These are phyloP conservation scores for Tribolium madens DNA, from an alignment of 1,140 invertebrate genomes.

Conservation along the genomic window DNA sequence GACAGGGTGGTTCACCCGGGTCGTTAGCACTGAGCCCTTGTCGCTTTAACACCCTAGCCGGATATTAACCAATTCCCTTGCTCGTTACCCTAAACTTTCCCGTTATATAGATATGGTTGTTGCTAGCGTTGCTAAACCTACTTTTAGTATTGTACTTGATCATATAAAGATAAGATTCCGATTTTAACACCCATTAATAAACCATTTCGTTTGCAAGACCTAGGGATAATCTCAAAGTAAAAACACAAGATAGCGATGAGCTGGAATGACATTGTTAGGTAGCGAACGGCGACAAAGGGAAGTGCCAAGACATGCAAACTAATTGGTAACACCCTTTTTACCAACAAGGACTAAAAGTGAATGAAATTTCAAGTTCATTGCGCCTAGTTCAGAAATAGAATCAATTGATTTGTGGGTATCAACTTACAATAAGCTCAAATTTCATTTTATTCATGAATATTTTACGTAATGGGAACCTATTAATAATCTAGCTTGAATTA, in stretches of 20 bases:
- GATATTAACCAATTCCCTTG: constrained; percentile 56
- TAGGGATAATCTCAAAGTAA: constrained; percentile 17
- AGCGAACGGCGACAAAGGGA: background rate
- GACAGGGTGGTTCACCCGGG: constrained; percentile 35
- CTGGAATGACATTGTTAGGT: background rate
- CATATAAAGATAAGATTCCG: constrained; percentile 40
- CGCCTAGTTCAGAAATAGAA: too few species aligned
- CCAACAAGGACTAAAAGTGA: background rate
- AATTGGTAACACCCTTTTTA: background rate
- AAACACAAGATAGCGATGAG: background rate
- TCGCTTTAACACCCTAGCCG: constrained; percentile 50
- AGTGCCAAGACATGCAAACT: background rate
- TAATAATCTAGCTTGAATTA: constrained; percentile 8
- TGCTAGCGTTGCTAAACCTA: constrained; percentile 43
- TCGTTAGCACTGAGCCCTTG: constrained; percentile 48
- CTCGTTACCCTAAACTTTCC: constrained; percentile 52
- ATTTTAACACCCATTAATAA: constrained; percentile 45
- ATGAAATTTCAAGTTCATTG: too few species aligned
- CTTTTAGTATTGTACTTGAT: constrained; percentile 41
- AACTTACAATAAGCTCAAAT: background rate
- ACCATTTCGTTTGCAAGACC: constrained; percentile 24
- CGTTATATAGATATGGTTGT: constrained; percentile 52
- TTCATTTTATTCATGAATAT: background rate
- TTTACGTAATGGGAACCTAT: background rate
- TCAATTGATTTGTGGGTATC: background rate